Evolutionary conservation across 2,888 invertebrate species (phyloP).

Genomic region (Philereme transversata): DNA sequence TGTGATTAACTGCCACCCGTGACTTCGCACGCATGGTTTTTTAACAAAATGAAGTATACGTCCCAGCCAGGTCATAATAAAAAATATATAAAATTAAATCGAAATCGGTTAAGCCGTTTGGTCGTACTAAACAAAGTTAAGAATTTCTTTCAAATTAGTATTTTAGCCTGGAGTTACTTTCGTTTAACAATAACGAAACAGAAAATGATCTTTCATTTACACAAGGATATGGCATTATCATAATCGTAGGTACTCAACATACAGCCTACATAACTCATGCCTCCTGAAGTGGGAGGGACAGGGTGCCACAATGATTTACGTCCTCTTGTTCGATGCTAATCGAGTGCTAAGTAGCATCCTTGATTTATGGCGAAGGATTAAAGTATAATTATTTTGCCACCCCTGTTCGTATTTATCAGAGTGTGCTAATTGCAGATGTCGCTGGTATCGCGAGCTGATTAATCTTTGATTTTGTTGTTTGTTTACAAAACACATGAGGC

Average conservation of each 20-base stretch:
- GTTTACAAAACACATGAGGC: conserved; percentile 5
- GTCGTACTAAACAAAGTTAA: too few relatives aligned
- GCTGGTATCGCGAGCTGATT: conserved; percentile 39
- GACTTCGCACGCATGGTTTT: too few relatives aligned
- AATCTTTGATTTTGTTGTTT: conserved; percentile 34
- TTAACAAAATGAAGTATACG: too few relatives aligned
- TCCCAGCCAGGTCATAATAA: too few relatives aligned
- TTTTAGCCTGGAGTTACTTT: too few relatives aligned
- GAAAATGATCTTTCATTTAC: background rate
- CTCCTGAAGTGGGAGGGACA: conserved; percentile 41
- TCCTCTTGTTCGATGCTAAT: conserved; percentile 80
- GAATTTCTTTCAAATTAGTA: too few relatives aligned
- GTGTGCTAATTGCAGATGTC: conserved; percentile 37
- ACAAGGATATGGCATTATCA: conserved; percentile 16
- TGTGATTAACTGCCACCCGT: too few relatives aligned
- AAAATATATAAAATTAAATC: too few relatives aligned
- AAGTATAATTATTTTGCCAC: conserved; percentile 65
- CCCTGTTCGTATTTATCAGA: conserved; percentile 34
- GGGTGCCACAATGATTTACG: conserved; percentile 62
- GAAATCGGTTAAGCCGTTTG: too few relatives aligned
- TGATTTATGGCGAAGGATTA: conserved; percentile 65
- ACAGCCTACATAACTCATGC: conserved; percentile 26
- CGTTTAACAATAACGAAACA: too few relatives aligned
- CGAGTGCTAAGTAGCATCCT: conserved; percentile 66
- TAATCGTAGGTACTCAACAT: conserved; percentile 21